Conservation (phyloP, 2,113 vertebrate genomes). For the Promerops cafer region DNA sequence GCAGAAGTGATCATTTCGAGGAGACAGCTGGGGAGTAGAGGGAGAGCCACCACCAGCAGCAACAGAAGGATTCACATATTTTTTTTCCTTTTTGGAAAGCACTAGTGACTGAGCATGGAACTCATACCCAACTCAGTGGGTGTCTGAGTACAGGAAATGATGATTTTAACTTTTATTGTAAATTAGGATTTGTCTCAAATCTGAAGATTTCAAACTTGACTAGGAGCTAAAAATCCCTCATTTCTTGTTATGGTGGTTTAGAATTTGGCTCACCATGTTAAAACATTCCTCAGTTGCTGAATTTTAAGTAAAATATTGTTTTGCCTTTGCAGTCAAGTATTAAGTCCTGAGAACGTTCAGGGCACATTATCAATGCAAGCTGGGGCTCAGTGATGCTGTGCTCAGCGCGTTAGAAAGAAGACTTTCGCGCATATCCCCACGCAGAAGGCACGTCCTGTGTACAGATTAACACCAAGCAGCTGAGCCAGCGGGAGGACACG, state of each 20-base stretch:
- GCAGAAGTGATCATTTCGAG: not conserved
- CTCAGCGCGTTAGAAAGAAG: not conserved
- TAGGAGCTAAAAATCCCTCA: not conserved
- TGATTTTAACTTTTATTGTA: not conserved
- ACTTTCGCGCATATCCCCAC: too few relatives aligned
- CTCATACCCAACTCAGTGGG: too few relatives aligned
- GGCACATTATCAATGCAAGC: not conserved
- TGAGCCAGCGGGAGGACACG: not conserved
- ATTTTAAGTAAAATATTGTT: not conserved
- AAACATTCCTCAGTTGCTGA: not conserved
- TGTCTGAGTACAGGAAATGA: not conserved
- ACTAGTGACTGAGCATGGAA: not conserved
- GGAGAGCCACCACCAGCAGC: not conserved
- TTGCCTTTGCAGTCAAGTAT: not conserved
- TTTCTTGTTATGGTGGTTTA: not conserved
- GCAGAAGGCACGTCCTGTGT: rapidly evolving
- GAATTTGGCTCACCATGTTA: not conserved
- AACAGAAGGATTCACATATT: not conserved
- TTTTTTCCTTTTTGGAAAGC: not conserved
- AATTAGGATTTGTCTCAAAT: not conserved
- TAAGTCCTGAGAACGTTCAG: not conserved
- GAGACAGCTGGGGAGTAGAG: not conserved
- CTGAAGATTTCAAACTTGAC: not conserved
- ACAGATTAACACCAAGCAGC: not conserved
- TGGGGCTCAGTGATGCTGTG: not conserved